Evolutionary conservation across 2,797 vertebrate genomes (phyloP), one percentile per base, ranked within the genome.

Genomic region (Argya squamiceps): DNA sequence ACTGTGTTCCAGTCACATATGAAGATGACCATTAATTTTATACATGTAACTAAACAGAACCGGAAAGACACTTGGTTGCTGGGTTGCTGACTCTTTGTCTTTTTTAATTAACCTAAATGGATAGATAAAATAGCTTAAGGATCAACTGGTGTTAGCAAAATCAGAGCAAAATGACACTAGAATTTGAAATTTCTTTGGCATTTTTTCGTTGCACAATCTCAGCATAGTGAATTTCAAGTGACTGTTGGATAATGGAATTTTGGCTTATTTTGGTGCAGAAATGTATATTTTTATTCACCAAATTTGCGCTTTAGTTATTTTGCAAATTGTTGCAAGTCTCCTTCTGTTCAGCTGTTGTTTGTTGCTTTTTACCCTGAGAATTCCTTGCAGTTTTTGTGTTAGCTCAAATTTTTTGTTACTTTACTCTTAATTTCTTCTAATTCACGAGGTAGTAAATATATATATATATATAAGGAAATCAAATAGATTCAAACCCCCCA

Each of bases 401-500:
- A 60, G 30, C 21, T 86, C 15, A 88, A 8, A 22, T 70, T 63
- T 70, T 74, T 73, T 58, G 2, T 63, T 64, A 29, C 6, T 39
- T 49, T 49, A 41, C 16, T 52, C 36, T 41, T 62, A n/a, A 22
- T 75, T 91, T 49, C 52, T 84, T 82, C 32, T 29, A 63, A 24
- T 22, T 58, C 21, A 50, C 10, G 18, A 76, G 6, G 9, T 46
- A 84, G 68, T 52, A 81, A 49, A 47, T 58, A 29, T 27, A 43
- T 9, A 43, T 9, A 16, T 4, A 27, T 4, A 18, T 19, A 44
- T 27, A 47, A 11, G 17, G 10, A 47, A 56, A 21, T 23, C 20
- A 58, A 19, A 9, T 13, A 90, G 5, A 19, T 55, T 10, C 7
- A 75, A 73, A 27, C 0, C 0, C 5, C 13, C 15, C 5, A 7